Conservation (phyloP, 2,113 vertebrate genomes). For the Otocyon megalotis region DNA sequence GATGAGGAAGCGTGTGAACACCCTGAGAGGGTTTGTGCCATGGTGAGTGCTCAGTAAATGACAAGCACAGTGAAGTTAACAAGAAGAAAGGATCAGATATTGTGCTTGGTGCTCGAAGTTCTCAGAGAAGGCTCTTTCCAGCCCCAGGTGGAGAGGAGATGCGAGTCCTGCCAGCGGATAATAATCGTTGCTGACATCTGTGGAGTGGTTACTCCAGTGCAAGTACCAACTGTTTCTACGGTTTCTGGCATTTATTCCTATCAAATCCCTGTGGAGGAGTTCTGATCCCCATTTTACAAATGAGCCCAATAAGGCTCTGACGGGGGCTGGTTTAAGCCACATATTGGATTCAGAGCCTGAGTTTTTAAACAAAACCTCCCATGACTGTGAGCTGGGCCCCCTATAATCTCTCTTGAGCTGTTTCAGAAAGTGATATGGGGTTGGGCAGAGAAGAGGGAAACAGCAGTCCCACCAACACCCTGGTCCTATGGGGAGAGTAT, state of each 20-base stretch:
- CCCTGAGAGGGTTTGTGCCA: neutral
- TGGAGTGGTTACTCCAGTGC: neutral
- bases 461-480: neutral
- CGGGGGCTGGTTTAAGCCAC: neutral
- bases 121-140: neutral
- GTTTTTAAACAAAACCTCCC: neutral
- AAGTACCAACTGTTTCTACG: neutral
- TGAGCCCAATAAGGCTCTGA: neutral
- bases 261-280: neutral
- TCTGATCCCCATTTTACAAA: neutral
- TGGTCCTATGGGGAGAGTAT: neutral
- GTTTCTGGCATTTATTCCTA: neutral
- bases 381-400: neutral
- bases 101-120: neutral
- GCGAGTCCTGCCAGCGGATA: neutral
- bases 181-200: neutral
- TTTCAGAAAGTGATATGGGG: neutral
- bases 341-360: neutral
- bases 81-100: neutral
- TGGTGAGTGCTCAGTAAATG: neutral
- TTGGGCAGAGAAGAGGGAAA: neutral
- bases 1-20: neutral
- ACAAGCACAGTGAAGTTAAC: neutral
- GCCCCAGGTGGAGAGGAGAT: neutral
- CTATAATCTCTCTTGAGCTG: neutral